These are phyloP conservation scores for Darevskia mixta DNA, from an alignment of 2,797 vertebrate species.

Conservation along the genomic window DNA sequence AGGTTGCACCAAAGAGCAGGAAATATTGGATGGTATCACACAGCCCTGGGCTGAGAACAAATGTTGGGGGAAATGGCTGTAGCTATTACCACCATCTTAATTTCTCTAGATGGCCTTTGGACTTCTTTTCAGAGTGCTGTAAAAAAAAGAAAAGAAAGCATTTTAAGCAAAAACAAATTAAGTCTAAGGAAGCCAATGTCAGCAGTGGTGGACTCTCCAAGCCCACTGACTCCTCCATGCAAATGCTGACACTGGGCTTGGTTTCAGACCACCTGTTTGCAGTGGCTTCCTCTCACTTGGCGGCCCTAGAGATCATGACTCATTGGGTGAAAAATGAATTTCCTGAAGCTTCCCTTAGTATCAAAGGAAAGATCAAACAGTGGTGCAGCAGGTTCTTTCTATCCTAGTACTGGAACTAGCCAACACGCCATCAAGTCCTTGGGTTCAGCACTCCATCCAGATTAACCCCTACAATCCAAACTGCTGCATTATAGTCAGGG, in stretches of 20 bases:
- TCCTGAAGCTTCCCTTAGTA: not conserved
- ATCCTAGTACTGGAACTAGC: not conserved
- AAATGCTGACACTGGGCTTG: too few relatives aligned
- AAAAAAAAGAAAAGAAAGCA: not conserved
- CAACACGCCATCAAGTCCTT: not conserved
- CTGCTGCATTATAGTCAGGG: not conserved
- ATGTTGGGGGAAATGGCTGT: not conserved
- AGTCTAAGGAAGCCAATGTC: too few relatives aligned
- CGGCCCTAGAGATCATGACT: not conserved
- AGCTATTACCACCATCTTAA: not conserved
- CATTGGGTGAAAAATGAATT: not conserved
- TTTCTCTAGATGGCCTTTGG: not conserved
- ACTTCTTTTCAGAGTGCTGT: not conserved
- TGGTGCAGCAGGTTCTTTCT: not conserved
- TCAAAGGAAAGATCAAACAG: not conserved
- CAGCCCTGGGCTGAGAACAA: not conserved
- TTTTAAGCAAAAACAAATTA: too few relatives aligned
- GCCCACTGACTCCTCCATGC: too few relatives aligned
- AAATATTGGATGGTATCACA: not conserved
- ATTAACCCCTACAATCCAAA: not conserved
- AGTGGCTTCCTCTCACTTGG: not conserved
- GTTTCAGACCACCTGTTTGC: not conserved
- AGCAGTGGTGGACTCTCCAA: too few relatives aligned
- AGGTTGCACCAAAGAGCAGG: not conserved
- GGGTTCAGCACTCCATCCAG: not conserved